Evolutionary conservation across 2,888 invertebrate genomes (phyloP), one percentile per base, ranked within the genome.

Genomic region (Drosophila formosana): DNA sequence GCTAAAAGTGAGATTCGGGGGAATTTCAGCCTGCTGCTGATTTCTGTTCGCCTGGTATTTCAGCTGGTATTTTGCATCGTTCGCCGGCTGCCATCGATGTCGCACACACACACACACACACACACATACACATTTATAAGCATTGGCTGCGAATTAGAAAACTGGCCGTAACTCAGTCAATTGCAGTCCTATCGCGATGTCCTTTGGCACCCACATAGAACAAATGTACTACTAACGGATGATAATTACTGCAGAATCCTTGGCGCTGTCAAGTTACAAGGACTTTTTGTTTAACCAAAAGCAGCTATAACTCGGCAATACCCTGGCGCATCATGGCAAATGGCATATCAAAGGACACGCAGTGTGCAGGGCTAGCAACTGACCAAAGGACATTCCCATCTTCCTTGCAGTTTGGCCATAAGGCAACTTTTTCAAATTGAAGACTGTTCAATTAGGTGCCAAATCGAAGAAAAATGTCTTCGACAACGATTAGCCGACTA

Each of bases 41-140:
- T 41, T 41, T 41, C 39, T 41, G 39, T 41, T 41, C 39, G 39
- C 39, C 39, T 41, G 39, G 39, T 41, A 18, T 18, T 18, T 18
- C 18, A 41, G 18, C 39, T 41, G 18, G 39, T 3, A 41, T 41
- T 39, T 41, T 13, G 13, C 18, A 26, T 26, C 11, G 46, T n/a
- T 26, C n/a, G 46, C n/a, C n/a, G 46, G n/a, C 11, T 25, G n/a
- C 25, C 4, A n/a, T n/a, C 37, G 37, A 11, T 11, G n/a, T 4
- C 39, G 6, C 13, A 41, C 13, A 41, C 39, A 39, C 39, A 7
- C 39, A 39, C 39, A 39, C 39, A 39, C 9, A 9, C 39, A 39
- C 39, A 7, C 39, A 39, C 39, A 39, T 13, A 39, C 9, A 9
- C 11, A 11, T 3, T 1, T 34, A 34, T 9, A 11, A 4, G 34